These are phyloP conservation scores for Cryptus armator DNA, from an alignment of 2,888 invertebrate species.

Conservation along the genomic window DNA sequence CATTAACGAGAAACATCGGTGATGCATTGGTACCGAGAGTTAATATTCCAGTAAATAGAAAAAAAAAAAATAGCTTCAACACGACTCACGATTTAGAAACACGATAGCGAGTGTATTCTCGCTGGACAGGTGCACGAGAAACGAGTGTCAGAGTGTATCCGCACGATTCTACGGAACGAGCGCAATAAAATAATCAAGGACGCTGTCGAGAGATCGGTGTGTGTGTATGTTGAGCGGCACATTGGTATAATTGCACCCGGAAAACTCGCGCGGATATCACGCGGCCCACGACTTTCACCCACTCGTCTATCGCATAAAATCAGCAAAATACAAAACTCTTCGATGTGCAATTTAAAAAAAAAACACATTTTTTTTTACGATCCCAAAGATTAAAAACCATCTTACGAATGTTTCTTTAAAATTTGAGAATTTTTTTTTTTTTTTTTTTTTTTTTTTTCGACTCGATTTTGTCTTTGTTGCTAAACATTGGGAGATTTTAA, in stretches of 20 bases:
- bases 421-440: background rate
- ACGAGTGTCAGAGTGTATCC: conserved; percentile 20
- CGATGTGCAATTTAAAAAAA: too few species aligned
- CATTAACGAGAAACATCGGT: conserved; percentile 13
- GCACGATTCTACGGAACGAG: conserved; percentile 43
- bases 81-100: conserved; percentile 40
- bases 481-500: background rate
- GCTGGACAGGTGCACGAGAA: conserved; percentile 16
- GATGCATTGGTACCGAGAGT: conserved; percentile 29
- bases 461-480: background rate
- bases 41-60: conserved; percentile 25
- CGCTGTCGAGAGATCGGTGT: conserved; percentile 35
- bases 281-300: conserved; percentile 63
- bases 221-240: conserved; percentile 19
- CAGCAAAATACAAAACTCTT: background rate
- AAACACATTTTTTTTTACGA: too few species aligned
- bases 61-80: conserved; percentile 3
- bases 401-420: background rate
- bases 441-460: background rate
- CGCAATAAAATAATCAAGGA: conserved; percentile 62
- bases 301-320: conserved; percentile 21
- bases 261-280: conserved; percentile 43
- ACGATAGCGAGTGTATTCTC: conserved; percentile 46
- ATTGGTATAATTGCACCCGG: conserved; percentile 61
- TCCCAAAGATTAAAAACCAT: too few species aligned